phyloP scores from a whole-genome alignment of 2,797 vertebrate species.

The Knipowitschia caucasica region DNA sequence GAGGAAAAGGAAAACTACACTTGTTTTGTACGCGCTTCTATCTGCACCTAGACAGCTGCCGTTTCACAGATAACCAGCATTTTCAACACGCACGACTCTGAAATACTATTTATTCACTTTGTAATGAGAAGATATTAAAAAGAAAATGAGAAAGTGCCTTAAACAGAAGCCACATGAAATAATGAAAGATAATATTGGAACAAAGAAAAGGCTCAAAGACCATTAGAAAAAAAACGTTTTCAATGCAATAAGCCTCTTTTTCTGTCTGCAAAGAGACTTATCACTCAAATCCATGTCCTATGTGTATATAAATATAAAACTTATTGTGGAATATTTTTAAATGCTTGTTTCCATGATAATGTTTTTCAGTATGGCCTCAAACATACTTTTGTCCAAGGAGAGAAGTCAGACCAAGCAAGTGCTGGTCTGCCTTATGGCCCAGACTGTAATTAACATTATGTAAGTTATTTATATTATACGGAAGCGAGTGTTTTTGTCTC shows the following conservation, averaged over 20 bases:
- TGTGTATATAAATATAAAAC: no score
- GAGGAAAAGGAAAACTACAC: slow-evolving; percentile 58
- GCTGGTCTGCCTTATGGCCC: no score
- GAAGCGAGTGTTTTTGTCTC: no score
- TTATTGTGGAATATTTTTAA: no score
- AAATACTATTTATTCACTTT: slow-evolving; percentile 65
- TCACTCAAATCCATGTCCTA: no score
- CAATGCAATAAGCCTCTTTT: slow-evolving; percentile 48
- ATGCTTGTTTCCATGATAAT: no score
- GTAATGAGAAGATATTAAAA: slow-evolving; percentile 71
- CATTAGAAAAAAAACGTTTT: slow-evolving; percentile 55
- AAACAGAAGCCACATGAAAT: slow-evolving; percentile 33
- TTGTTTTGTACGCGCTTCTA: slow-evolving; percentile 35
- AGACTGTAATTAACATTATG: no score
- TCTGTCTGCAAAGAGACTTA: slow-evolving; percentile 32
- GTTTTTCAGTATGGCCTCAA: no score
- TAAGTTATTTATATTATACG: no score
- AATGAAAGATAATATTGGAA: slow-evolving; percentile 56
- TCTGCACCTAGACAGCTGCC: slow-evolving; percentile 67
- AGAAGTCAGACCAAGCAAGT: no score
- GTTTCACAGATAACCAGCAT: slow-evolving; percentile 72
- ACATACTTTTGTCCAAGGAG: no score
- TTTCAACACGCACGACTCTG: slow-evolving; percentile 43
- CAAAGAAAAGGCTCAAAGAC: slow-evolving; percentile 48
- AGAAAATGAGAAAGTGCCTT: slow-evolving; percentile 48